Evolutionary conservation across 2,113 vertebrate species (phyloP).

Genomic region (Desmodus rotundus): DNA sequence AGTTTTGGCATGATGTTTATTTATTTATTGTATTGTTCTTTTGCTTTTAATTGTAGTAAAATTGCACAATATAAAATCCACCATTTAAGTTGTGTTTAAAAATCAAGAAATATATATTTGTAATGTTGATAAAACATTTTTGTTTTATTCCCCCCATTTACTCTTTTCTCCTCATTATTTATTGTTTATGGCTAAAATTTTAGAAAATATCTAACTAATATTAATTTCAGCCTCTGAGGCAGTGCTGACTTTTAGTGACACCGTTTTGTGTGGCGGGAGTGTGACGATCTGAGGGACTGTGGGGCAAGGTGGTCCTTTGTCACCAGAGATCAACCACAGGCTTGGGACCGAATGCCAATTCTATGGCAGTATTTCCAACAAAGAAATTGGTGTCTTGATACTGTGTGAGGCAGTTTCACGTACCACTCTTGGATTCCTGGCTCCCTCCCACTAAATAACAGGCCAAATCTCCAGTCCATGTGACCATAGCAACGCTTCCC

Average conservation of each 20-base stretch:
- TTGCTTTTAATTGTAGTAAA: not conserved
- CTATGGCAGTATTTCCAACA: not conserved
- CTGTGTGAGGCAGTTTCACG: not conserved
- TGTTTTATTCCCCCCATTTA: not conserved
- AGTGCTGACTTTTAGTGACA: not conserved
- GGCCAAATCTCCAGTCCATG: not conserved
- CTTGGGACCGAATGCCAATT: not conserved
- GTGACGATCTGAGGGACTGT: not conserved
- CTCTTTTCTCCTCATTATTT: not conserved
- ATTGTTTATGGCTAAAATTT: not conserved
- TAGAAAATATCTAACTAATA: not conserved
- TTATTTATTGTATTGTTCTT: not conserved
- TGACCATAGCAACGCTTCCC: not conserved
- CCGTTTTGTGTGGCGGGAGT: not conserved
- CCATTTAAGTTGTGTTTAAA: not conserved
- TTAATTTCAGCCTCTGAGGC: not conserved
- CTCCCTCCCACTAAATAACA: not conserved
- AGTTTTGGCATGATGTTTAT: not conserved
- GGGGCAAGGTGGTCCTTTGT: not conserved
- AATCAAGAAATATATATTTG: not conserved
- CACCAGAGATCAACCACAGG: not conserved
- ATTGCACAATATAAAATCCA: not conserved
- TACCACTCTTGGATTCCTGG: not conserved
- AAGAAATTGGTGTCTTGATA: not conserved
- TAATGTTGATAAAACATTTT: not conserved